Evolutionary conservation across 2,888 invertebrate species (phyloP), one percentile per base, ranked within the genome.

Genomic region (Tubulanus polymorphus): DNA sequence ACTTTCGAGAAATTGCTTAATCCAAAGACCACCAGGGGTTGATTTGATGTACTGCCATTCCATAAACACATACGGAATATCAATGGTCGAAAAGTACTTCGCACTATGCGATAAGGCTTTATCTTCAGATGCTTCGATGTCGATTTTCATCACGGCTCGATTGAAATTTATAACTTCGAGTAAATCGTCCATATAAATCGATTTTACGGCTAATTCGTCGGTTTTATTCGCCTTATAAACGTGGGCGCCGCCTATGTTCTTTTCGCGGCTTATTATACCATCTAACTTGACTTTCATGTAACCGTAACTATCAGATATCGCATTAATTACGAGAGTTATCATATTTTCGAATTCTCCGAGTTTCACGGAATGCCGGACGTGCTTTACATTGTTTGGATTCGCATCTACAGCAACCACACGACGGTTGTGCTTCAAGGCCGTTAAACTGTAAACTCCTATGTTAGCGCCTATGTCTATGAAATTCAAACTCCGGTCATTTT

Each of bases 361-460:
- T 15, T 56, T 45, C 18, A 63, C 54, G 6, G 64, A 69, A 55
- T 65, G 56, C 25, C 63, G 62, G n/a, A 73, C 56, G 27, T 63
- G 56, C 45, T 53, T 47, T 3, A 66, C 41, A 45, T 66, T 68
- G 28, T 63, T 60, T 15, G 52, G 47, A 5, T 67, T 53, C 3
- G 77, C 75, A 55, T 77, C 77, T n/a, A 76, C 68, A 6, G 75
- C 74, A 10, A 76, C 59, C 3, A 72, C 74, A 2, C 59, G 41
- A 45, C 66, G 71, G 2, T 71, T 71, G 61, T 71, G 59, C 20
- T 63, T 58, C 6, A 74, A 72, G 1, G 72, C 71, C 37, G 73
- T 56, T 8, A 76, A 60, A 45, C 66, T 69, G 62, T 72, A 74
- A 53, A 69, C 68, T 3, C 76, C 77, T 28, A 77, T 66, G 53